Conservation (phyloP, 1,140 invertebrate genomes). For the Tyrophagus putrescentiae region DNA sequence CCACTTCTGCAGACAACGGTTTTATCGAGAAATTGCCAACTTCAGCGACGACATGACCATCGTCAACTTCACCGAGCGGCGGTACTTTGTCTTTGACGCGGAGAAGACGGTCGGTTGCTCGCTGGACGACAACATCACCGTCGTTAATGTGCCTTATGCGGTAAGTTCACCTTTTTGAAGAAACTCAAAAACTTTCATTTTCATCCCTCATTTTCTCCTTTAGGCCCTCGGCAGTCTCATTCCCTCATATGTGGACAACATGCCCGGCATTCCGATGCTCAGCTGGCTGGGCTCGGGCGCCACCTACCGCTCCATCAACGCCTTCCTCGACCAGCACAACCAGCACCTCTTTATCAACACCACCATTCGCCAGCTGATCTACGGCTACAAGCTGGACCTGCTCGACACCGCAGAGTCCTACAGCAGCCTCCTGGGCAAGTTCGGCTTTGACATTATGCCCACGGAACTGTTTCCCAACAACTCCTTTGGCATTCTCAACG, state of each 20-base stretch:
- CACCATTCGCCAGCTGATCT: constrained; percentile 16
- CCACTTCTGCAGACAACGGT: constrained; percentile 5
- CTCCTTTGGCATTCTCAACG: constrained; percentile 22
- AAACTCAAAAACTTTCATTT: neutral
- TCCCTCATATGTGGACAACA: neutral
- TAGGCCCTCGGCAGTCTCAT: constrained; percentile 14
- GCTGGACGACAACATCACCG: constrained; percentile 20
- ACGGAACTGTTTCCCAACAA: constrained; percentile 21
- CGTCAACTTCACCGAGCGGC: constrained; percentile 21
- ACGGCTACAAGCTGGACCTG: constrained; percentile 17
- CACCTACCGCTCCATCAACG: constrained; percentile 14
- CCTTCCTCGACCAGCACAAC: constrained; percentile 8
- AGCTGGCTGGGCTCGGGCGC: neutral
- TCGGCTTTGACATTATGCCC: constrained; percentile 19
- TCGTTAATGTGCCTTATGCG: constrained; percentile 21
- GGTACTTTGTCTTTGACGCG: constrained; percentile 3
- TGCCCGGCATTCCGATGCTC: neutral
- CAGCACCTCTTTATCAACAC: constrained; percentile 19
- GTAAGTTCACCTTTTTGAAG: constrained; percentile 7
- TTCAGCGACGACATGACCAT: constrained; percentile 1
- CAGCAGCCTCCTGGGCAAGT: neutral
- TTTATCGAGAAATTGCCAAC: constrained; percentile 7
- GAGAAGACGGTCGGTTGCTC: neutral
- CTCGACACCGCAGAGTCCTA: constrained; percentile 20
- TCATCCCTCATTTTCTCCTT: neutral